Evolutionary conservation across 2,797 vertebrate genomes (phyloP).

Genomic region (Ctenochaetus hawaiiensis): DNA sequence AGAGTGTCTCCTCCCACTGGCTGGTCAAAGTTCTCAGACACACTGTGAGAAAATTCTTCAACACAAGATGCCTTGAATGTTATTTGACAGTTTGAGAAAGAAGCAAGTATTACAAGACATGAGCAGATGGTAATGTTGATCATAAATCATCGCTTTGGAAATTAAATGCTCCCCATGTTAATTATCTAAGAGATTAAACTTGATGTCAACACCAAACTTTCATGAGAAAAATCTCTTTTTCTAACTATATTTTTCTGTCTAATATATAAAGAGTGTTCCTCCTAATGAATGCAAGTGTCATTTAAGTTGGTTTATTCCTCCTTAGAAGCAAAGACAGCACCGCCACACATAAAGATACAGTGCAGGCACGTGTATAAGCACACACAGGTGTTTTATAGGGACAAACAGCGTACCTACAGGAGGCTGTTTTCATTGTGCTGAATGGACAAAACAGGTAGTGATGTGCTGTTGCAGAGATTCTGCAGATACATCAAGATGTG

Average conservation of each 20-base stretch:
- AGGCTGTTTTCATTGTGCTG: constrained; percentile 55
- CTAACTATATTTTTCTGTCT: too few relatives aligned
- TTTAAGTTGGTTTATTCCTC: not conserved
- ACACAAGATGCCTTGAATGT: constrained; percentile 5
- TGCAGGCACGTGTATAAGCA: constrained; percentile 34
- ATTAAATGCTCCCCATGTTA: constrained; percentile 5
- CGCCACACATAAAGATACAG: constrained; percentile 21
- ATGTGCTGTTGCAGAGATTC: constrained; percentile 29
- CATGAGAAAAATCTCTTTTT: not conserved
- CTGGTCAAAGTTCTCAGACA: constrained; percentile 42
- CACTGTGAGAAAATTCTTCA: constrained; percentile 63
- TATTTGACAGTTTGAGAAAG: constrained; percentile 1
- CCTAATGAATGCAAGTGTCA: not conserved
- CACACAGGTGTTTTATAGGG: constrained; percentile 52
- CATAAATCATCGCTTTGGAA: constrained; percentile 16
- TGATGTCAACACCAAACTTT: not conserved
- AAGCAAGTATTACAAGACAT: not conserved
- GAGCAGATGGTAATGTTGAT: constrained; percentile 24
- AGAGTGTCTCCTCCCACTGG: constrained; percentile 55
- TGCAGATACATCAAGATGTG: constrained; percentile 47
- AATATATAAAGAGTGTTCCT: too few relatives aligned
- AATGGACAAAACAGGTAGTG: constrained; percentile 45
- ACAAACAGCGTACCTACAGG: constrained; percentile 19
- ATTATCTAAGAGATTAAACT: not conserved
- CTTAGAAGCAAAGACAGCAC: not conserved